These are phyloP conservation scores for Ophraella communa DNA, from an alignment of 2,888 invertebrate genomes.

Conservation along the genomic window DNA sequence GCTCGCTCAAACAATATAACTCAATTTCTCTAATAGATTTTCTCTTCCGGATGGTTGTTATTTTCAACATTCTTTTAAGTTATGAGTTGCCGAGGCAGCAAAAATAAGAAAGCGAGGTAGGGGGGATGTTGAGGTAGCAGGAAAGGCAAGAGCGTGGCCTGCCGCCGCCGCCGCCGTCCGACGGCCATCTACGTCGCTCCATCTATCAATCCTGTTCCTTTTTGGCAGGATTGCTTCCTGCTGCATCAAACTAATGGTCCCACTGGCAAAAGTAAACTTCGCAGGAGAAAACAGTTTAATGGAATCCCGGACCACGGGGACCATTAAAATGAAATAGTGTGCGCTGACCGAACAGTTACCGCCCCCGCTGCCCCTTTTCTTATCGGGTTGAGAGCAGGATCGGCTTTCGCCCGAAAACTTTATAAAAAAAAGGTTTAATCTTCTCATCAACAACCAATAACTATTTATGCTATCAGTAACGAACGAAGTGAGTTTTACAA, in stretches of 20 bases:
- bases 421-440: too few species aligned
- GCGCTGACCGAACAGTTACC: slow-evolving; percentile 49
- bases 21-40: slow-evolving; percentile 11
- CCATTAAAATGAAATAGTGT: slow-evolving; percentile 67
- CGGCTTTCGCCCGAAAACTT: too few species aligned
- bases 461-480: too few species aligned
- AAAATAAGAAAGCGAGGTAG: slow-evolving; percentile 53
- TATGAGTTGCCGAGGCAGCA: slow-evolving; percentile 56
- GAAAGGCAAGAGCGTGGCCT: slow-evolving; percentile 22
- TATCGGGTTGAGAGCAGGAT: slow-evolving; percentile 11
- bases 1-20: slow-evolving; percentile 1
- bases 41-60: slow-evolving; percentile 15
- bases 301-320: slow-evolving; percentile 65
- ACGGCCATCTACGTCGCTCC: slow-evolving; percentile 36
- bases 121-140: slow-evolving; percentile 39
- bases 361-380: slow-evolving; percentile 37
- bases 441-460: too few species aligned
- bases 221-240: slow-evolving; percentile 62
- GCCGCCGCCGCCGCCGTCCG: slow-evolving; percentile 8
- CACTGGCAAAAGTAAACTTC: slow-evolving; percentile 62
- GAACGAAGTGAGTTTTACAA: too few species aligned
- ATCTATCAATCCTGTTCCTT: slow-evolving; percentile 58
- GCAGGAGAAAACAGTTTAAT: slow-evolving; percentile 64
- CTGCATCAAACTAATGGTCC: slow-evolving; percentile 62
- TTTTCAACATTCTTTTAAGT: slow-evolving; percentile 42